These are phyloP conservation scores for Papilio glaucus DNA, from an alignment of 1,140 invertebrate species.

Conservation along the genomic window DNA sequence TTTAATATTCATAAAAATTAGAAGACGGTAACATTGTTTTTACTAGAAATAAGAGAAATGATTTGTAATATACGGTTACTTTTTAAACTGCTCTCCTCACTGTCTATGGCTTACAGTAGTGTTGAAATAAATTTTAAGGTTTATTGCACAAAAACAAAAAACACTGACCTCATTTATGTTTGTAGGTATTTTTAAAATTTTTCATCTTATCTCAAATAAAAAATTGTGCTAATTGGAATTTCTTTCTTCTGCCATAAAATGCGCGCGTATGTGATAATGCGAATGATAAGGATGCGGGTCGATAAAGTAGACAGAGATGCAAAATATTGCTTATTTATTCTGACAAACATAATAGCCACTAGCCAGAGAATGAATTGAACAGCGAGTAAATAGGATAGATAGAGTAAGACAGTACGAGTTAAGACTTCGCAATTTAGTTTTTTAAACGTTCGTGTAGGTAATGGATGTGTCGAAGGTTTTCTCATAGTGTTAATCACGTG, in stretches of 20 bases:
- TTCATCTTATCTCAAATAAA: too few species aligned
- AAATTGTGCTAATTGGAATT: neutral
- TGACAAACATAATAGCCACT: constrained; percentile 37
- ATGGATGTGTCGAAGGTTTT: constrained; percentile 58
- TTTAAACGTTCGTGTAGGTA: constrained; percentile 53
- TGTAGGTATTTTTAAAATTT: neutral
- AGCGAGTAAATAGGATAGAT: constrained; percentile 18
- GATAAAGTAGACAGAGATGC: constrained; percentile 62
- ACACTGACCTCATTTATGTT: too few species aligned
- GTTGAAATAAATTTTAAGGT: neutral
- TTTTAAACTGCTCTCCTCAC: too few species aligned
- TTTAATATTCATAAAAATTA: neutral
- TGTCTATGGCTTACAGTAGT: neutral
- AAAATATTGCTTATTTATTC: constrained; percentile 55
- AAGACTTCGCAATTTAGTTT: constrained; percentile 55
- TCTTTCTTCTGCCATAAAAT: constrained; percentile 35
- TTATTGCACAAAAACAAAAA: too few species aligned
- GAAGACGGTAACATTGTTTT: neutral
- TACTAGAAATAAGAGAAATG: too few species aligned
- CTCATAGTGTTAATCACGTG: constrained; percentile 61
- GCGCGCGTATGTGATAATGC: constrained; percentile 61
- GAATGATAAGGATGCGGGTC: constrained; percentile 65
- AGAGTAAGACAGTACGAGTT: neutral
- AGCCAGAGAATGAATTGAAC: constrained; percentile 29
- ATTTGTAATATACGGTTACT: too few species aligned